Percentiles rank a stretch among this genome's conserved stretches.
Evolutionary conservation across 2,113 vertebrate genomes (phyloP).

Genomic region (Phocoena sinus): DNA sequence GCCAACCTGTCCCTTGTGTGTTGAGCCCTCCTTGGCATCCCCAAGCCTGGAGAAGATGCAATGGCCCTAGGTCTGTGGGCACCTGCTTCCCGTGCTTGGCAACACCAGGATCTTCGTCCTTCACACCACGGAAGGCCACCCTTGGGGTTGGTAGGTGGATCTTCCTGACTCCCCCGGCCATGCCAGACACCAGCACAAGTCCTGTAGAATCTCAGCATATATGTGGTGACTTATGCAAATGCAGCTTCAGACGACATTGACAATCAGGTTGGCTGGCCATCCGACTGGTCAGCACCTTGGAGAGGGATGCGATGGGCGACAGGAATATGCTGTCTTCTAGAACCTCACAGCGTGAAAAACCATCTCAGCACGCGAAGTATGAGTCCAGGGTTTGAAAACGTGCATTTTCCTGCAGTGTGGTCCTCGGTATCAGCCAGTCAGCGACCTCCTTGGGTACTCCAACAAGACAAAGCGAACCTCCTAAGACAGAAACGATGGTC

Average conservation of each 20-base stretch:
- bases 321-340: fast-evolving
- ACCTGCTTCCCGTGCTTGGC: background rate
- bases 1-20: background rate
- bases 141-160: background rate
- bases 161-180: background rate
- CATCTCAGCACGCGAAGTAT: fast-evolving
- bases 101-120: background rate
- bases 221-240: too few species aligned
- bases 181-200: fast-evolving
- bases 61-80: background rate
- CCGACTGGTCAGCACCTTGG: fast-evolving
- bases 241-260: background rate
- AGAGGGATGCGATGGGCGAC: fast-evolving
- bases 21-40: background rate
- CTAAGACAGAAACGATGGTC: fast-evolving
- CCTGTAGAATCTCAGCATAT: fast-evolving
- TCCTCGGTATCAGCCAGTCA: fast-evolving
- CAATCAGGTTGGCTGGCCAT: fast-evolving
- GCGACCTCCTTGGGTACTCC: fast-evolving
- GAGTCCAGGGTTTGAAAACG: background rate
- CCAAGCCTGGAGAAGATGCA: background rate
- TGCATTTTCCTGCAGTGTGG: fast-evolving
- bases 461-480: background rate
- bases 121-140: background rate
- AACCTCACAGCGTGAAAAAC: fast-evolving